Percentiles rank a stretch among this genome's conserved stretches.
Evolutionary conservation across 2,113 vertebrate species (phyloP).

Genomic region (Anarhynchus alexandrinus): DNA sequence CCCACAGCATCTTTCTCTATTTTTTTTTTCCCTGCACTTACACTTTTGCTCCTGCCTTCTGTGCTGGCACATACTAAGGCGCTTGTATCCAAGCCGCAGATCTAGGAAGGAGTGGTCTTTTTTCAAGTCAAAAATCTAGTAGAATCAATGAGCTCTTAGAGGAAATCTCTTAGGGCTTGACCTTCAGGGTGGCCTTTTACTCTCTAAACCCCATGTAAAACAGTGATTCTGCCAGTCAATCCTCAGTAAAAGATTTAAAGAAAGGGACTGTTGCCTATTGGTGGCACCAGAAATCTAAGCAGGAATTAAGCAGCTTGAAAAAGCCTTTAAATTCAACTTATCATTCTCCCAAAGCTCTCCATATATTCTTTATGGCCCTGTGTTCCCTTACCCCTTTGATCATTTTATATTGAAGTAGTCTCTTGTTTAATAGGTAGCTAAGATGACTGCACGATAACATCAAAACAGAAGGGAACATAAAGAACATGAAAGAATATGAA

Average conservation of each 20-base stretch:
- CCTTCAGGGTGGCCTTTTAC: conserved; percentile 57
- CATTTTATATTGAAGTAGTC: conserved; percentile 58
- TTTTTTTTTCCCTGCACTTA: background rate
- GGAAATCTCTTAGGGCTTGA: conserved; percentile 51
- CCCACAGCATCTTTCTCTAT: background rate
- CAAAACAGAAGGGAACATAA: conserved; percentile 53
- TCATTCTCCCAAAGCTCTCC: conserved; percentile 31
- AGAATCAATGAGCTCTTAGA: conserved; percentile 65
- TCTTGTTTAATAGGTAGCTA: conserved; percentile 61
- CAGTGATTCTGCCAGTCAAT: conserved; percentile 41
- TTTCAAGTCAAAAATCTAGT: background rate
- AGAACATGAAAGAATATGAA: conserved; percentile 63
- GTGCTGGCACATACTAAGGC: conserved; percentile 37
- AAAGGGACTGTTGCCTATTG: conserved; percentile 46
- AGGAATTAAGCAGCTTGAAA: conserved; percentile 63
- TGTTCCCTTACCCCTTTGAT: conserved; percentile 64
- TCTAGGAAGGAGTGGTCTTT: conserved; percentile 26
- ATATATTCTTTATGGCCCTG: conserved; percentile 55
- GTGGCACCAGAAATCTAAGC: conserved; percentile 53
- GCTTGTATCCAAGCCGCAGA: conserved; percentile 24
- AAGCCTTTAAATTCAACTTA: conserved; percentile 56
- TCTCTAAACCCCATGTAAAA: conserved; percentile 45
- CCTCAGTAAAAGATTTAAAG: conserved; percentile 44
- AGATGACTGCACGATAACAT: conserved; percentile 58
- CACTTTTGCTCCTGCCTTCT: conserved; percentile 34